A percentile compares a stretch with the other conserved stretches of the same genome.
These are phyloP conservation scores for Gopherus flavomarginatus DNA, from an alignment of 2,113 vertebrate genomes.

Conservation along the genomic window DNA sequence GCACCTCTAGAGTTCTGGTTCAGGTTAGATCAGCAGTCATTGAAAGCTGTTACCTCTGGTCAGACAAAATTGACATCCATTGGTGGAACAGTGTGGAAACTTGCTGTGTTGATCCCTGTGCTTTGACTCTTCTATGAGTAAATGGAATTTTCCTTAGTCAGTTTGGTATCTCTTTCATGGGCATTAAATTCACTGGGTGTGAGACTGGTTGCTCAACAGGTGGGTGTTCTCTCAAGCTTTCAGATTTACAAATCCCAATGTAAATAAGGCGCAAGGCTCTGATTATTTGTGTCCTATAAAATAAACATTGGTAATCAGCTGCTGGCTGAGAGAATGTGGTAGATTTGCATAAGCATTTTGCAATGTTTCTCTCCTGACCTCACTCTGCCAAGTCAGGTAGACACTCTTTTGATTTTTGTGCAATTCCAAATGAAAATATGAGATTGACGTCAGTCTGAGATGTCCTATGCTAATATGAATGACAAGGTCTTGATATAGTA, in stretches of 20 bases:
- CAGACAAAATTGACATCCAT: neutral
- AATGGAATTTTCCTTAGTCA: neutral
- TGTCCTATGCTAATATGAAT: neutral
- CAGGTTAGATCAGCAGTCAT: neutral
- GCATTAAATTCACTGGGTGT: neutral
- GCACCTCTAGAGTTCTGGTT: neutral
- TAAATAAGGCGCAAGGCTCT: neutral
- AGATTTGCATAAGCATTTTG: neutral
- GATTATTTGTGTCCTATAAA: neutral
- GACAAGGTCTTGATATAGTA: neutral
- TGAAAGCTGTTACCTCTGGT: neutral
- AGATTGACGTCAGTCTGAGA: neutral
- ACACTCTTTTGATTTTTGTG: neutral
- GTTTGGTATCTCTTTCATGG: neutral
- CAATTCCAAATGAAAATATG: neutral
- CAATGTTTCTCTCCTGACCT: neutral
- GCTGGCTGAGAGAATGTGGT: neutral
- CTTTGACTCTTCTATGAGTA: neutral
- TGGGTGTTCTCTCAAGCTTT: neutral
- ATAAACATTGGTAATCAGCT: neutral
- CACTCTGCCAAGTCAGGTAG: neutral
- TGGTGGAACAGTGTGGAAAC: neutral
- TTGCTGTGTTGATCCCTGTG: neutral
- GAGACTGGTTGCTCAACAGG: neutral
- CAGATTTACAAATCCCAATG: neutral